A percentile compares a stretch with the other conserved stretches of the same genome.
Conservation (phyloP, 2,113 vertebrate species). For the Danionella cerebrum region DNA sequence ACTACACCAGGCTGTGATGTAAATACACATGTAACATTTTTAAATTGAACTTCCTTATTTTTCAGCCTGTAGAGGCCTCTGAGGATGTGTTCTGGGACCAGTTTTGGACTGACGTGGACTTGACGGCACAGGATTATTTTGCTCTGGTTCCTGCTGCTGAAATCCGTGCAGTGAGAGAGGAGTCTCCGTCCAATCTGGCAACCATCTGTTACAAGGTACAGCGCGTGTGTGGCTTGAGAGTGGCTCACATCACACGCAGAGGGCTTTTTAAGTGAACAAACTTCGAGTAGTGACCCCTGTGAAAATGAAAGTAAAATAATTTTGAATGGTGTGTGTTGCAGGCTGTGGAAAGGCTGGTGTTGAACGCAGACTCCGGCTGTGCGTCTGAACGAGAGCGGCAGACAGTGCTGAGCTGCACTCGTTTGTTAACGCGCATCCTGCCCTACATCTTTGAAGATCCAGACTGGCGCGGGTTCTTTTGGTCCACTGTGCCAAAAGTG, state of each 20-base stretch:
- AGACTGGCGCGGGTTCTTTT: constrained; percentile 98
- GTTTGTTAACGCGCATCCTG: constrained; percentile 87
- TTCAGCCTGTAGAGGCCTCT: constrained; percentile 90
- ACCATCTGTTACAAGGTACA: constrained; percentile 95
- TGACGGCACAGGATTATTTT: constrained; percentile 95
- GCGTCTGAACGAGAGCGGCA: constrained; percentile 84
- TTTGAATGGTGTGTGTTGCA: constrained; percentile 38
- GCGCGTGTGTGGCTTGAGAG: no score
- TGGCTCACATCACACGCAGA: no score
- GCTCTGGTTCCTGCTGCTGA: constrained; percentile 93
- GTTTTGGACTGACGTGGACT: constrained; percentile 93
- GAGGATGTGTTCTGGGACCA: constrained; percentile 98
- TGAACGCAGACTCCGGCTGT: constrained; percentile 87
- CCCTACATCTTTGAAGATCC: constrained; percentile 98
- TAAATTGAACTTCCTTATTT: no score
- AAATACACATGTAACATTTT: no score
- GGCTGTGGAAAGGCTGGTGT: constrained; percentile 95
- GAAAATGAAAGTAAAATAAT: no score
- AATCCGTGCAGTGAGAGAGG: constrained; percentile 92
- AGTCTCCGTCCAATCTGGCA: constrained; percentile 94
- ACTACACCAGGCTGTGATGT: no score
- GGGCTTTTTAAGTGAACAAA: no score
- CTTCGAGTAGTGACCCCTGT: no score
- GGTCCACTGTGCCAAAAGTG: constrained; percentile 94
- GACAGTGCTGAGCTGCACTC: constrained; percentile 81